Base-by-base conservation (phyloP, 2,797 vertebrate species). In the Emys orbicularis region DNA sequence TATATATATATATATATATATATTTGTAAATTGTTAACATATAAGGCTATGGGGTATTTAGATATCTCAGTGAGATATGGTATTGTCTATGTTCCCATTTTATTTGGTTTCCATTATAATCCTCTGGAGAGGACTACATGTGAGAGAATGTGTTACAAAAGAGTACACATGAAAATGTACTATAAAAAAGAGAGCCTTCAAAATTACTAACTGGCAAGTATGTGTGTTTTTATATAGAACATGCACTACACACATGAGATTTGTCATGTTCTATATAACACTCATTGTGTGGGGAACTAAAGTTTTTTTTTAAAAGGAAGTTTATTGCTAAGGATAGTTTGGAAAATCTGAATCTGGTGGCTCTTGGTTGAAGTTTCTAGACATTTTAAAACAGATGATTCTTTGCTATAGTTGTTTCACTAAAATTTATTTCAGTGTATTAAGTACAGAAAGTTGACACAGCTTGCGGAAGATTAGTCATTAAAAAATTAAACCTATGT, bases 11-110 rank as follows among this genome's bases (percentile, higher is more conserved):
- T n/a, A n/a, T n/a, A n/a, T 79, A 37, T 74, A 59, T 1, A 72
- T 1, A 0, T 57, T n/a, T 86, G 31, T 52, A 6, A 2, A 0
- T 19, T 52, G 31, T 34, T 80, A 23, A 31, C 15, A 77, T 77
- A 49, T 49, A 49, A 49, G 44, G 44, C 74, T 31, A 77, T 49
- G 13, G 44, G 44, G 44, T 86, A 57, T 0, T 77, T 13, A 59
- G 47, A 87, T 90, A 41, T 92, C 34, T 65, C 29, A 65, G 6
- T 79, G 84, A 79, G 23, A 49, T 31, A 27, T 5, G 19, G 4
- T 68, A 56, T 41, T 57, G 47, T 10, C 81, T 4, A 2, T 47
- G 27, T 49, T 77, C 27, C 74, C 74, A 77, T 77, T 77, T 77
- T 49, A 16, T 47, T 49, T 49, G 49, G 37, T 77, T 44, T 31